phyloP scores from a whole-genome alignment of 2,797 vertebrate genomes.

The Triplophysa yarkandensis region DNA sequence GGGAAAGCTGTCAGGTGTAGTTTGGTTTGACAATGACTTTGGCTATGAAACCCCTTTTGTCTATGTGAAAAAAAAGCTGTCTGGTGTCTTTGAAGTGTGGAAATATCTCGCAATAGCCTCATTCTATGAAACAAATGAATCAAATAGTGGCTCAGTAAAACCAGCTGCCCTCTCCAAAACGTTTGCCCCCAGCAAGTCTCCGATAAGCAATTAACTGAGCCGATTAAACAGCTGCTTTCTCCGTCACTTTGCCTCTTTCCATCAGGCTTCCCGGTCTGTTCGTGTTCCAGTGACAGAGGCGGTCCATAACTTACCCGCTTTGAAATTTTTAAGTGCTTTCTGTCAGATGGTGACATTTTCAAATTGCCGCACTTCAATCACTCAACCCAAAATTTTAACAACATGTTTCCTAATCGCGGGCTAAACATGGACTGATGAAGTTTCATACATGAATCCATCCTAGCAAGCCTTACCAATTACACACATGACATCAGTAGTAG shows the following conservation, averaged over 20 bases:
- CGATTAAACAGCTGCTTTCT: conserved; percentile 60
- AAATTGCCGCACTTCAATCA: conserved; percentile 46
- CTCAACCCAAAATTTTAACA: neutral
- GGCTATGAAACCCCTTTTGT: neutral
- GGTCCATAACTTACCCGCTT: conserved; percentile 56
- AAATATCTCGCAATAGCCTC: neutral
- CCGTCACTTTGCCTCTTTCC: conserved; percentile 40
- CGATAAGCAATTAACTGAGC: conserved; percentile 59
- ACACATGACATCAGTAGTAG: too few species aligned
- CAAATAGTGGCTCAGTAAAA: neutral
- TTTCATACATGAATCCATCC: neutral
- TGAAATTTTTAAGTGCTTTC: conserved; percentile 55
- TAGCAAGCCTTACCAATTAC: neutral
- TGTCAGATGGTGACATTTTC: conserved; percentile 58
- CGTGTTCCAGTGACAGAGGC: conserved; percentile 56
- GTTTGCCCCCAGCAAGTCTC: conserved; percentile 45
- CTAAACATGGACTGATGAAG: neutral
- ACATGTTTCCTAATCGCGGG: neutral
- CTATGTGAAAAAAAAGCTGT: neutral
- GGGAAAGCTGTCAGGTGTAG: neutral
- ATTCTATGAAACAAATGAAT: neutral
- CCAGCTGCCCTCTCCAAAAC: conserved; percentile 4
- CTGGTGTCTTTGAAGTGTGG: neutral
- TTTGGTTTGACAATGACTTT: neutral
- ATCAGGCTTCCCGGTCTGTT: conserved; percentile 55